Percentiles rank a stretch among this genome's conserved stretches.
Evolutionary conservation across 2,113 vertebrate genomes (phyloP).

Genomic region (Hippocampus zosterae): DNA sequence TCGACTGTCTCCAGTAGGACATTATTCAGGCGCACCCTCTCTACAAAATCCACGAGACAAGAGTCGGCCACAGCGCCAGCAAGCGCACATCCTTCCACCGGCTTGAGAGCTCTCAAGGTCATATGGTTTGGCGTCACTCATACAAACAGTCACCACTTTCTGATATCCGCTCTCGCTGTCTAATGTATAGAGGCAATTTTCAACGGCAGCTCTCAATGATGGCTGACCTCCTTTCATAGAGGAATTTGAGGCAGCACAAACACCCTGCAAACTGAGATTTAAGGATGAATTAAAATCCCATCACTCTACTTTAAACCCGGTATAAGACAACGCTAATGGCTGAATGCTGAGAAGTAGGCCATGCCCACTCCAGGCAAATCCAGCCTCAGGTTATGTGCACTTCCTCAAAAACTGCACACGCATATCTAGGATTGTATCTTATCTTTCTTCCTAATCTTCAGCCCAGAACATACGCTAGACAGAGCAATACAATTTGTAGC

Average conservation of each 20-base stretch:
- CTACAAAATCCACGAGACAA: constrained; percentile 50
- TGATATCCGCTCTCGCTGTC: constrained; percentile 10
- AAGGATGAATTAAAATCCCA: constrained; percentile 48
- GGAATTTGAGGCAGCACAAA: constrained; percentile 25
- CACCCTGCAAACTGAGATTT: constrained; percentile 22
- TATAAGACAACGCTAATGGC: constrained; percentile 49
- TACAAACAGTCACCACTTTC: constrained; percentile 11
- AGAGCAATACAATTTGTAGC: background rate
- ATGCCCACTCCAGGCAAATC: constrained; percentile 56
- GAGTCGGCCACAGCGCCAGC: constrained; percentile 30
- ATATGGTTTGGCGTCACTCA: constrained; percentile 24
- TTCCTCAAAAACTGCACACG: constrained; percentile 57
- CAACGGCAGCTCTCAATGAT: constrained; percentile 14
- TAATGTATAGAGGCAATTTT: background rate
- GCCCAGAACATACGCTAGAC: constrained; percentile 20
- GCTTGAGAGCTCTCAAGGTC: constrained; percentile 50
- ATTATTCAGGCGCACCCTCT: constrained; percentile 66
- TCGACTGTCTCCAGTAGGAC: constrained; percentile 67
- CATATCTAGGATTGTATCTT: constrained; percentile 13
- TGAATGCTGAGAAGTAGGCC: constrained; percentile 63
- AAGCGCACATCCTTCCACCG: constrained; percentile 30
- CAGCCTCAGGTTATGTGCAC: constrained; percentile 58
- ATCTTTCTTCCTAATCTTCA: constrained; percentile 36
- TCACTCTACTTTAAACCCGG: constrained; percentile 52
- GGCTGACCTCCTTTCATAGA: constrained; percentile 3